Base-by-base conservation (phyloP, 2,888 invertebrate genomes). In the Lasioglossum leucozonium region DNA sequence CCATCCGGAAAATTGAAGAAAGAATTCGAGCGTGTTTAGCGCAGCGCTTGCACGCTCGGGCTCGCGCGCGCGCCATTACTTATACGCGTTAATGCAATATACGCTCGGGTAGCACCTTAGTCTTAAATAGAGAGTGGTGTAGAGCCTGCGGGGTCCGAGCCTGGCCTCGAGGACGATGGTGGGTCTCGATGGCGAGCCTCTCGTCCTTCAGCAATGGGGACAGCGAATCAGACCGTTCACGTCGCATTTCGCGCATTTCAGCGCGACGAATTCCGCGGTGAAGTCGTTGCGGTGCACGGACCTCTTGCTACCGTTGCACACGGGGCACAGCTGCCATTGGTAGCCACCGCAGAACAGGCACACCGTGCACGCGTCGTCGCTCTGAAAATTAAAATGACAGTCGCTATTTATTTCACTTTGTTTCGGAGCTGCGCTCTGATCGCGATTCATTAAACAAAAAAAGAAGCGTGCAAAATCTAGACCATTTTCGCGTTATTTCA, bases 291-390 rank as follows among this genome's bases (percentile, higher is more conserved):
- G 96, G 94, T 98, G 98, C 75, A 98, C 97, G 30, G 99, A 99
- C 95, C 99, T 99, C 96, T 99, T 99, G 94, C 99, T 99, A 51
- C 99, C 99, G 93, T 98, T 98, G 96, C 99, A 99, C 88, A 98
- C 97, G 76, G 97, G 96, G 95, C 99, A 99, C 2, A 99, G 98
- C 51, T 99, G 96, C 84, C 98, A 97, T 71, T 98, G 97, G 96
- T 98, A 99, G 0, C 99, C 99, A 8, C 99, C 99, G 95, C 99
- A 99, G 89, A 97, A 96, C 93, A 97, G 96, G 95, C 99, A 99
- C 58, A 87, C 85, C 0, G 89, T 86, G 83, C 91, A 90, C 18
- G 91, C 90, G 71, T 89, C 90, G 26, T 90, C 90, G 58, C 89
- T 90, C 90, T 90, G 90, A 51, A 90, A 90, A 69, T 40, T 1